These are phyloP conservation scores for Mechanitis messenoides DNA, from an alignment of 2,888 invertebrate genomes.

Conservation along the genomic window DNA sequence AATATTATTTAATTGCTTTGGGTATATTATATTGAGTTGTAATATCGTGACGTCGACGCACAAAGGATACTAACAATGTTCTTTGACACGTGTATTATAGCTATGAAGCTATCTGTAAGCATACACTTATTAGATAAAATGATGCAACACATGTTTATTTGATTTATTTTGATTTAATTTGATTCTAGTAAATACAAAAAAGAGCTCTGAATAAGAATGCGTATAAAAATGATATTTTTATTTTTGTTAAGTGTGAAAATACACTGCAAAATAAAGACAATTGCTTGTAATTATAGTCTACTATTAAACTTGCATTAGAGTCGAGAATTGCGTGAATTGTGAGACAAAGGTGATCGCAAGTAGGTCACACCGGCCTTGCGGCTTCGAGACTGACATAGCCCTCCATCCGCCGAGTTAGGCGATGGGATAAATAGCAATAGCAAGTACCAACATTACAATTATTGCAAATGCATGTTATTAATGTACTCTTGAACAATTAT, in stretches of 20 bases:
- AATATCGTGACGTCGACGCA: conserved; percentile 18
- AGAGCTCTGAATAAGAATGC: no score
- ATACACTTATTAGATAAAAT: no score
- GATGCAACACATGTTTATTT: neutral
- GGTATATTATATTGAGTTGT: neutral
- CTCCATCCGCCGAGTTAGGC: conserved; percentile 41
- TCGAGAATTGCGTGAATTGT: conserved; percentile 45
- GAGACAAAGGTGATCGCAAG: conserved; percentile 68
- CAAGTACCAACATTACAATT: neutral
- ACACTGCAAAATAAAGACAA: conserved; percentile 23
- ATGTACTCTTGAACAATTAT: conserved; percentile 2
- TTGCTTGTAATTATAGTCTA: conserved; percentile 34
- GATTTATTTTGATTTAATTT: conserved; percentile 11
- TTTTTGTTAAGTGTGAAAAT: conserved; percentile 13
- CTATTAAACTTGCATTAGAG: conserved; percentile 34
- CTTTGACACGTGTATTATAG: conserved; percentile 22
- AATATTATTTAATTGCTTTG: no score
- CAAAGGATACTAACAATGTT: conserved; percentile 19
- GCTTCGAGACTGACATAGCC: conserved; percentile 44
- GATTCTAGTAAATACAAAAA: no score
- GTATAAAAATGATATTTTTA: no score
- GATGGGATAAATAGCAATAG: conserved; percentile 24
- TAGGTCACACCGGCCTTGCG: conserved; percentile 67
- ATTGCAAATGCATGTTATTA: neutral
- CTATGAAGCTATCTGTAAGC: conserved; percentile 14